These are phyloP conservation scores for Tringa solitaria DNA, from an alignment of 2,113 vertebrate species.

Conservation along the genomic window DNA sequence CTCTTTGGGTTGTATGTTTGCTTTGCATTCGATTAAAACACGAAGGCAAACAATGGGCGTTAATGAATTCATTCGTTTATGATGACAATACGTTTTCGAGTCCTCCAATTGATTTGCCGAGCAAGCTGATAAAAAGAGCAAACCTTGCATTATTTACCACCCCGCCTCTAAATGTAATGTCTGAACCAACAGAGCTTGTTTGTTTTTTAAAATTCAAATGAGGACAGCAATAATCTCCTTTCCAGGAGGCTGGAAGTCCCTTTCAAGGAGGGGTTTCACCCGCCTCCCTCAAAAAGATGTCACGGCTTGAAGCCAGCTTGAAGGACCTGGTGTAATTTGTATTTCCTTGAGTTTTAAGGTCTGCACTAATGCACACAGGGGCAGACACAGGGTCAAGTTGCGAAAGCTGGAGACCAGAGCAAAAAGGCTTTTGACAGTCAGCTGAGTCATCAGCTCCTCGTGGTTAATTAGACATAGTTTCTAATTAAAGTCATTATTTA, in stretches of 20 bases:
- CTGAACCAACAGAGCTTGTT: slow-evolving; percentile 43
- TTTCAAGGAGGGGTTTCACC: neutral
- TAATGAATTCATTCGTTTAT: slow-evolving; percentile 64
- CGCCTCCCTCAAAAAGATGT: neutral
- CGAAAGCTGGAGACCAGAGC: neutral
- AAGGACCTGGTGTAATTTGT: neutral
- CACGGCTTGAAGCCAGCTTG: neutral
- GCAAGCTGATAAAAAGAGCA: slow-evolving; percentile 61
- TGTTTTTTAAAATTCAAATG: slow-evolving; percentile 37
- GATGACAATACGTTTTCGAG: slow-evolving; percentile 46
- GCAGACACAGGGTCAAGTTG: neutral
- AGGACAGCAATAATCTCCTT: neutral
- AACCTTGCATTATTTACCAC: slow-evolving; percentile 65
- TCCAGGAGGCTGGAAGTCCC: neutral
- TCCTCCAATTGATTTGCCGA: slow-evolving; percentile 54
- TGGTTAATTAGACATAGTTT: slow-evolving; percentile 64
- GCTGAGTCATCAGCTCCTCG: slow-evolving; percentile 56
- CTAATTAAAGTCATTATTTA: slow-evolving; percentile 74
- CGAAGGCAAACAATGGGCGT: slow-evolving; percentile 14
- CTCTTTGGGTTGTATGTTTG: slow-evolving; percentile 2
- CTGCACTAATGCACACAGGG: neutral
- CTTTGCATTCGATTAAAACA: slow-evolving; percentile 54
- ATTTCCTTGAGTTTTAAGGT: neutral
- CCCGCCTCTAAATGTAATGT: neutral
- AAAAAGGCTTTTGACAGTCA: slow-evolving; percentile 46